Evolutionary conservation across 2,888 invertebrate genomes (phyloP).

Genomic region (Dorcus parallelipipedus): DNA sequence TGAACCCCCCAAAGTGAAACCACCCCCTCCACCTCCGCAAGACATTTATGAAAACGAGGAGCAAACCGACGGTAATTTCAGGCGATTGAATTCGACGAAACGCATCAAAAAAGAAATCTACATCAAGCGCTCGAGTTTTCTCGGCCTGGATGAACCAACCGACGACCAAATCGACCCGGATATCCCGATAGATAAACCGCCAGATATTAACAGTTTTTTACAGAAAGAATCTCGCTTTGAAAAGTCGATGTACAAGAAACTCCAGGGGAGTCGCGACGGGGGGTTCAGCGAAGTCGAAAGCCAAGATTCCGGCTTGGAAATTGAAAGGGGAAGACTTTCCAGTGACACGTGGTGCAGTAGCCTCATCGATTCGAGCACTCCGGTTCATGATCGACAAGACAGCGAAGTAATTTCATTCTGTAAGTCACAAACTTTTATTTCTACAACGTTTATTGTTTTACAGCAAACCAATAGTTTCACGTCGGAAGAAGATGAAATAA

Average conservation of each 20-base stretch:
- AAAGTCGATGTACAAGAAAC: conserved; percentile 68
- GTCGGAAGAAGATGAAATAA: conserved; percentile 76
- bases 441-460: conserved; percentile 7
- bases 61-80: conserved; percentile 46
- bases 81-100: conserved; percentile 77
- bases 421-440: neutral
- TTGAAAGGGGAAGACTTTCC: conserved; percentile 55
- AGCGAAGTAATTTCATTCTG: conserved; percentile 57
- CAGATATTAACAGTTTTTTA: conserved; percentile 77
- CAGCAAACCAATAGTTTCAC: conserved; percentile 64
- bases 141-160: conserved; percentile 74
- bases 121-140: conserved; percentile 79
- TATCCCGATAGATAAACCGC: conserved; percentile 65
- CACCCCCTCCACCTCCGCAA: conserved; percentile 60
- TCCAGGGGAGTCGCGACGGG: conserved; percentile 37
- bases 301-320: conserved; percentile 76
- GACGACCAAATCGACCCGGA: conserved; percentile 69
- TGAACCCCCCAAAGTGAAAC: conserved; percentile 60
- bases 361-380: conserved; percentile 36
- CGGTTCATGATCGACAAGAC: conserved; percentile 70
- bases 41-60: conserved; percentile 48
- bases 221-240: conserved; percentile 77
- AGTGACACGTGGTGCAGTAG: conserved; percentile 59
- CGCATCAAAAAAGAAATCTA: conserved; percentile 82
- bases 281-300: conserved; percentile 54